These are phyloP conservation scores for Vombatus ursinus DNA, from an alignment of 2,113 vertebrate species.

Conservation along the genomic window DNA sequence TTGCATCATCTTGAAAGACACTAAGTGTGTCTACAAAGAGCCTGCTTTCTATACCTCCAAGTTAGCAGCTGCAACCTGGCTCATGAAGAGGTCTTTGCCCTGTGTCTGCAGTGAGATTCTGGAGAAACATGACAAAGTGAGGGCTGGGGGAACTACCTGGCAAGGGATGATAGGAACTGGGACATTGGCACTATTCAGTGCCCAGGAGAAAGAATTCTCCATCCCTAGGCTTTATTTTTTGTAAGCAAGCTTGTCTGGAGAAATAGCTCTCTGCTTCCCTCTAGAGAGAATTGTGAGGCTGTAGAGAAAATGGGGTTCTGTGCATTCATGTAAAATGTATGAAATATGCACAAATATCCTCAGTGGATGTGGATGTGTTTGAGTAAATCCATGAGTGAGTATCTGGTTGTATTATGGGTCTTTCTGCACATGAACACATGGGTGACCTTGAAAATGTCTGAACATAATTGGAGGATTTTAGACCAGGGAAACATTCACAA, in stretches of 20 bases:
- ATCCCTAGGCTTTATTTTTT: background rate
- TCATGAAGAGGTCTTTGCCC: background rate
- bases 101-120: too few relatives aligned
- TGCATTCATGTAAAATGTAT: background rate
- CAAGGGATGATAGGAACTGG: rapidly evolving
- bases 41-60: too few relatives aligned
- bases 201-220: background rate
- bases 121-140: background rate
- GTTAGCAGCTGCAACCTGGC: background rate
- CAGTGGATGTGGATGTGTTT: background rate
- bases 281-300: conserved; percentile 69
- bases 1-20: background rate
- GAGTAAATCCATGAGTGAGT: background rate
- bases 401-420: too few relatives aligned
- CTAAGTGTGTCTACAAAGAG: background rate
- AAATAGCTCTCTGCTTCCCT: conserved; percentile 79
- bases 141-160: rapidly evolving
- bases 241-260: background rate
- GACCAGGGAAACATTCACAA: too few relatives aligned
- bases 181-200: background rate
- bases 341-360: background rate
- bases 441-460: too few relatives aligned
- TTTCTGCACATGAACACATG: too few relatives aligned
- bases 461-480: too few relatives aligned
- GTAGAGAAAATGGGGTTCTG: background rate